Evolutionary conservation across 2,113 vertebrate genomes (phyloP).

Genomic region (Eudyptes chrysolophus): DNA sequence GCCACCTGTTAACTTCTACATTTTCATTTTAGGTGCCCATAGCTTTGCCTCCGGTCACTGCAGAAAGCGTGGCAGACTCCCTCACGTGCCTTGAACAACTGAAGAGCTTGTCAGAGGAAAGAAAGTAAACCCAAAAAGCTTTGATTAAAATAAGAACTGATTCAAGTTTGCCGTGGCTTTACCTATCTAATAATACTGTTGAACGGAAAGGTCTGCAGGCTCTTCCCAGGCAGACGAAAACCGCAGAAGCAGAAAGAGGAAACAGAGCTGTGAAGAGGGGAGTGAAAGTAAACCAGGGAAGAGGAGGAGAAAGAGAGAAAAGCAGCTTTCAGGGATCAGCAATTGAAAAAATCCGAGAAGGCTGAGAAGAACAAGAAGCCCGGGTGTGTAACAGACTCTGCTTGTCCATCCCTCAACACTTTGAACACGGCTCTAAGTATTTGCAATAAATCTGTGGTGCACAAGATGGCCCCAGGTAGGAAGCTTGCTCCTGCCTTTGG

Average conservation of each 20-base stretch:
- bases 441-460: no score
- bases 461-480: background rate
- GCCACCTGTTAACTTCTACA: background rate
- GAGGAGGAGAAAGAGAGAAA: background rate
- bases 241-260: background rate
- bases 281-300: background rate
- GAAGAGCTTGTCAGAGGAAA: background rate
- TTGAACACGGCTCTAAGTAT: background rate
- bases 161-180: background rate
- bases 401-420: background rate
- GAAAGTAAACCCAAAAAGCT: background rate
- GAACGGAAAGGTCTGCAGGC: background rate
- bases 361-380: background rate
- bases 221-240: background rate
- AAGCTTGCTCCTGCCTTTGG: background rate
- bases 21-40: background rate
- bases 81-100: background rate
- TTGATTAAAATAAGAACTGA: background rate
- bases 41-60: constrained; percentile 7
- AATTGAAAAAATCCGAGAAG: background rate
- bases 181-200: background rate
- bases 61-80: constrained; percentile 18
- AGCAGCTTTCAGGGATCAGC: background rate
- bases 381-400: background rate
- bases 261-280: background rate